phyloP scores from a whole-genome alignment of 92 coral and sea anemone genomes.

The Siderastrea radians region DNA sequence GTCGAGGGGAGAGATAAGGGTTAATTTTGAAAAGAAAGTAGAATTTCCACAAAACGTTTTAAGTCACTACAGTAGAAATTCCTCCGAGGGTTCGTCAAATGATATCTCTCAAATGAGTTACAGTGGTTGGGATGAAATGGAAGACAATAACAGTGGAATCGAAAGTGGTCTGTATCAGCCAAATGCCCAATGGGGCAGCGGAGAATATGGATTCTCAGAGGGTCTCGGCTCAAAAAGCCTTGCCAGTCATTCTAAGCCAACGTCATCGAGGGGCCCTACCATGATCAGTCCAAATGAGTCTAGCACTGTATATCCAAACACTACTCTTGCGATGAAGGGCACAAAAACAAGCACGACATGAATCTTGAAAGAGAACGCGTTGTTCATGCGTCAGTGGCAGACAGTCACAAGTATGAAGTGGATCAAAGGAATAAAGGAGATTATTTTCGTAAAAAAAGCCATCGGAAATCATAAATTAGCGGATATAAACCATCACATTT shows the following conservation, averaged over 20 bases:
- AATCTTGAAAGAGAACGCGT: not conserved
- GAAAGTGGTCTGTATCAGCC: conserved; percentile 1
- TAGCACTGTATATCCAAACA: not conserved
- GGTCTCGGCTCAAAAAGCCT: not conserved
- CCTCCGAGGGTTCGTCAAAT: not conserved
- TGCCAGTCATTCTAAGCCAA: too few species aligned
- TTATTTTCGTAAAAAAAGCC: not conserved
- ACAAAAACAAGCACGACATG: not conserved
- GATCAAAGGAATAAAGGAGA: not conserved
- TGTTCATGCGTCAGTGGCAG: not conserved
- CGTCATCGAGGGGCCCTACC: too few species aligned
- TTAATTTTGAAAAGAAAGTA: not conserved
- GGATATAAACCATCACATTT: not conserved
- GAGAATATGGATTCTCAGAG: not conserved
- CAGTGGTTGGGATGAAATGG: not conserved
- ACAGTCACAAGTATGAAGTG: not conserved
- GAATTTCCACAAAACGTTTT: not conserved
- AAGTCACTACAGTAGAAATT: not conserved
- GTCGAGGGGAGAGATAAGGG: not conserved
- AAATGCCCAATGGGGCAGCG: not conserved
- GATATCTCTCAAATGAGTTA: not conserved
- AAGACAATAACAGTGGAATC: not conserved
- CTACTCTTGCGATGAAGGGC: not conserved
- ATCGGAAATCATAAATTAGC: not conserved
- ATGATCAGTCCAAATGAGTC: too few species aligned